phyloP scores from a whole-genome alignment of 2,113 vertebrate species.

The Sebastes fasciatus region DNA sequence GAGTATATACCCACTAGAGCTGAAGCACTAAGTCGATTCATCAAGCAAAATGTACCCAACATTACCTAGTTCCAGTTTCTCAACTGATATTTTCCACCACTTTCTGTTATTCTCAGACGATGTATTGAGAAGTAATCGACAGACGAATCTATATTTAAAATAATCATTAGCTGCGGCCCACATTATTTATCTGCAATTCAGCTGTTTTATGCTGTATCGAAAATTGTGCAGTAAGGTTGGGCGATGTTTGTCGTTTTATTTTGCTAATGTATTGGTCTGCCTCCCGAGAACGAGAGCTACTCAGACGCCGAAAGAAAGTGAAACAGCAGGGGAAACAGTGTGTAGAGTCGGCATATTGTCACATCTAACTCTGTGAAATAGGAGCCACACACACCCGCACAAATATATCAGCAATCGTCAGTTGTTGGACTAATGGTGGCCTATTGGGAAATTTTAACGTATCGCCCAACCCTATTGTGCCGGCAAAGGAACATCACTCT shows the following conservation, averaged over 20 bases:
- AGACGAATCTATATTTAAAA: neutral
- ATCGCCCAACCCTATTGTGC: neutral
- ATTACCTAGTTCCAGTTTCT: neutral
- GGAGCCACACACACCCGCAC: too few relatives aligned
- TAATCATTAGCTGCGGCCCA: neutral
- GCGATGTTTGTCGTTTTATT: too few relatives aligned
- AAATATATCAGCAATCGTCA: too few relatives aligned
- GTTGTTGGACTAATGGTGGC: too few relatives aligned
- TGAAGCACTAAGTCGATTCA: neutral
- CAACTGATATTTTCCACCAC: neutral
- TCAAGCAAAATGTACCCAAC: neutral
- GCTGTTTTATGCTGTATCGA: neutral
- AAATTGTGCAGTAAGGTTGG: neutral
- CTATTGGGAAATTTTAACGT: too few relatives aligned
- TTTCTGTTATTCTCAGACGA: neutral
- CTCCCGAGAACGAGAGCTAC: too few relatives aligned
- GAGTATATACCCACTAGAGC: too few relatives aligned
- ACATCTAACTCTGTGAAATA: too few relatives aligned
- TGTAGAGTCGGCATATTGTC: too few relatives aligned
- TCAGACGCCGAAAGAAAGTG: too few relatives aligned
- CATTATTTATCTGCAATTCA: neutral
- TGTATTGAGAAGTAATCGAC: neutral
- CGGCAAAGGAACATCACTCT: neutral
- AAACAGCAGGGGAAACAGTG: too few relatives aligned
- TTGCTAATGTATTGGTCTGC: too few relatives aligned